Base-by-base conservation (phyloP, 2,113 vertebrate genomes). In the Tauraco erythrolophus region DNA sequence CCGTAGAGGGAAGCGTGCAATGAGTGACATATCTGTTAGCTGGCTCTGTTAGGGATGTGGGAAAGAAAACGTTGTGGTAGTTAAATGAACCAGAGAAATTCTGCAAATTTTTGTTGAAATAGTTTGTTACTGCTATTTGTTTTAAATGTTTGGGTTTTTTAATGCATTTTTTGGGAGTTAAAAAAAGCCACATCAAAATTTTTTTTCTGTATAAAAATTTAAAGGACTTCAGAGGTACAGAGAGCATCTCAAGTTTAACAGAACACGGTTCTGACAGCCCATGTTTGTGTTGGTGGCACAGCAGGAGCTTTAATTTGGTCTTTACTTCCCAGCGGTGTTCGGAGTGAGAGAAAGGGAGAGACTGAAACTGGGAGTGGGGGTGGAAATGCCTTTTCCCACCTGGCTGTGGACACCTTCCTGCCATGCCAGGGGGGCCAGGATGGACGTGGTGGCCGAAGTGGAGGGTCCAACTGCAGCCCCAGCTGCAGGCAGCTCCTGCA, bases 381-480 rank as follows among this genome's bases (percentile, higher is more conserved):
- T 6, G 31, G 46, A 3, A 48, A 30, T 19, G 56, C 28, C 60
- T 57, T 37, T 23, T 43, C 48, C 71, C 60, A 9, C 9, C 35
- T 0, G 4, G 37, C 78, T n/a, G 43, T 11, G 37, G 18, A 37
- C 31, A 9, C 14, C 24, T 58, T 87, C 45, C 39, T 3, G 1
- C 54, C 1, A 2, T 11, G 46, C 39, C 30, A 30, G 6, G 23
- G 66, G 74, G 56, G 10, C 15, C 6, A 1, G 58, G 28, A 14
- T 7, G 56, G 60, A 3, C 3, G 0, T 0, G 3, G 48, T 3
- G 22, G n/a, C 17, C 9, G 3, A 0, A 0, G 4, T 23, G 0
- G 0, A 0, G 21, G 33, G 24, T 12, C 17, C 2, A 10, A 64
- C 11, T 4, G 1, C 8, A 12, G 54, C n/a, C 19, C 41, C 46